These are phyloP conservation scores for Mylabris sibirica DNA, from an alignment of 2,888 invertebrate species.

Conservation along the genomic window DNA sequence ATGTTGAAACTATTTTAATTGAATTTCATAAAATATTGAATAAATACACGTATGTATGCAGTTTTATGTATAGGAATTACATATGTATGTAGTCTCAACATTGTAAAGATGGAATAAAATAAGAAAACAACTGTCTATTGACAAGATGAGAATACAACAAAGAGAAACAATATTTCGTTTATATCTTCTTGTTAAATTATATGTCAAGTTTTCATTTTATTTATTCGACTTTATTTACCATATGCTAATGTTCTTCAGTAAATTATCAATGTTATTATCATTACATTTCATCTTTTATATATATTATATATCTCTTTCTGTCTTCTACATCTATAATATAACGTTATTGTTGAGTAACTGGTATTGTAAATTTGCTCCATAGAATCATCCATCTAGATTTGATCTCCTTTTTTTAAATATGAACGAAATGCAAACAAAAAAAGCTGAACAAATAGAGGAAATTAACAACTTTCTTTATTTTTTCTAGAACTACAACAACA, in stretches of 20 bases:
- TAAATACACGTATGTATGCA: neutral
- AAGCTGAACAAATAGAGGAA: neutral
- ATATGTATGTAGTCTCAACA: neutral
- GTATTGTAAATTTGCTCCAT: neutral
- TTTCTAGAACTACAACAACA: neutral
- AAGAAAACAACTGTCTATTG: constrained; percentile 4
- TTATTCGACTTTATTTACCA: constrained; percentile 39
- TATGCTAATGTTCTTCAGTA: constrained; percentile 37
- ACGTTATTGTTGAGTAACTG: neutral
- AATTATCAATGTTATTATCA: constrained; percentile 40
- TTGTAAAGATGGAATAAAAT: neutral
- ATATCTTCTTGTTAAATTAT: constrained; percentile 36
- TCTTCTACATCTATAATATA: neutral
- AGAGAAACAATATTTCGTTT: constrained; percentile 29
- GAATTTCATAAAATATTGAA: neutral
- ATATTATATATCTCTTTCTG: neutral
- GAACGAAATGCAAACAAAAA: neutral
- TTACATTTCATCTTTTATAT: constrained; percentile 26
- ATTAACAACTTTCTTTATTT: constrained; percentile 8
- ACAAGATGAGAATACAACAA: constrained; percentile 10
- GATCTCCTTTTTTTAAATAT: neutral
- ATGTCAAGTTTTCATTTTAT: constrained; percentile 37
- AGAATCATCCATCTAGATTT: neutral
- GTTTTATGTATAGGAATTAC: neutral
- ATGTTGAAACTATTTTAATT: neutral